These are phyloP conservation scores for Malurus splendens DNA, from an alignment of 2,797 vertebrate genomes.

Conservation along the genomic window DNA sequence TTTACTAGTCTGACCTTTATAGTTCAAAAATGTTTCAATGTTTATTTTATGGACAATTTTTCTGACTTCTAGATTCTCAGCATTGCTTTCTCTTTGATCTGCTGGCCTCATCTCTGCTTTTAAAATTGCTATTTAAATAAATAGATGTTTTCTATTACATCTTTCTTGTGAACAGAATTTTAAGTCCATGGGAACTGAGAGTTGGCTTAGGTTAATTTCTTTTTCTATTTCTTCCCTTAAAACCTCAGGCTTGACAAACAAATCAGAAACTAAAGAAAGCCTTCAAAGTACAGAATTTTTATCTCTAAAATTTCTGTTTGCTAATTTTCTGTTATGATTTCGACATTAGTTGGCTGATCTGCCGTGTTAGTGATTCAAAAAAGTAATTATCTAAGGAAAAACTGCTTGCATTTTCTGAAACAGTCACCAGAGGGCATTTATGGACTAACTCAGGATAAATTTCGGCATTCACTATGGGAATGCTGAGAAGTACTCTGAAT, in stretches of 20 bases:
- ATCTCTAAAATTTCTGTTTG: not conserved
- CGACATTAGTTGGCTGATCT: not conserved
- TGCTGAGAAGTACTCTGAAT: slow-evolving; percentile 27
- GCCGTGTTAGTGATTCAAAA: not conserved
- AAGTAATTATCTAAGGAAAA: not conserved
- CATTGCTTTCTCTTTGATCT: not conserved
- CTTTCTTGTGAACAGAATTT: not conserved
- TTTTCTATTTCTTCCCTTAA: not conserved
- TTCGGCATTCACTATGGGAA: slow-evolving; percentile 50
- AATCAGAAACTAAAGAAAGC: not conserved
- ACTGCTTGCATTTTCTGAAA: slow-evolving; percentile 69
- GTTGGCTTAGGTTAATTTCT: not conserved
- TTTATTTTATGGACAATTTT: not conserved
- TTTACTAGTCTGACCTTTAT: not conserved
- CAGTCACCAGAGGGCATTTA: slow-evolving; percentile 80
- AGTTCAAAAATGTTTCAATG: not conserved
- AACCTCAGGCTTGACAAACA: not conserved
- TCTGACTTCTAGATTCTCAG: not conserved
- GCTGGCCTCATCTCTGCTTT: not conserved
- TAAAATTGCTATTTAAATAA: not conserved
- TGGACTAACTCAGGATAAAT: slow-evolving; percentile 66
- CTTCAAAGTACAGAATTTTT: not conserved
- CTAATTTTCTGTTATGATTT: not conserved
- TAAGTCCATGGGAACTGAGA: not conserved
- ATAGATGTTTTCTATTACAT: not conserved